Conservation (phyloP, 1,140 invertebrate species). For the Elymnias hypermnestra region DNA sequence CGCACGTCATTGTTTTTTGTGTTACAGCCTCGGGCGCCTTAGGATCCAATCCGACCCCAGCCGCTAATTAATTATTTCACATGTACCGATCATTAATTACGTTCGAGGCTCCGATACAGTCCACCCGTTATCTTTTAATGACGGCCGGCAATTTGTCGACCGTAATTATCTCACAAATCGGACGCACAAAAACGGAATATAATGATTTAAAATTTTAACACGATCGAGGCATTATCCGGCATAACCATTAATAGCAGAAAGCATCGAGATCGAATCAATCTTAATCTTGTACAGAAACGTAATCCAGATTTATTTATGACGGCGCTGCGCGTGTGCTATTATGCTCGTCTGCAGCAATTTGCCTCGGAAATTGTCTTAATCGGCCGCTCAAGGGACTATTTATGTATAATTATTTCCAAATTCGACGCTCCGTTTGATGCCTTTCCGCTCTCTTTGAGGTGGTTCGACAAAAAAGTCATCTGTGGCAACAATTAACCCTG, state of each 20-base stretch:
- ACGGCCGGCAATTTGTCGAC: slow-evolving; percentile 67
- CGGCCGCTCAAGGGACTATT: slow-evolving; percentile 75
- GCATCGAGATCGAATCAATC: slow-evolving; percentile 74
- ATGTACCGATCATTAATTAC: slow-evolving; percentile 75
- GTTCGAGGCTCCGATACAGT: slow-evolving; percentile 44
- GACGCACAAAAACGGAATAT: slow-evolving; percentile 58
- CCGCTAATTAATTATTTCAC: slow-evolving; percentile 75
- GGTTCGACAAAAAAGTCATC: slow-evolving; percentile 75
- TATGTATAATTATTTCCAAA: slow-evolving; percentile 77
- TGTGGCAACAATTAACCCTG: slow-evolving; percentile 72
- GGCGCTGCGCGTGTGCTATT: slow-evolving; percentile 70
- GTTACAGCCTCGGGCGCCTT: slow-evolving; percentile 47
- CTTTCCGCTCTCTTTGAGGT: slow-evolving; percentile 75
- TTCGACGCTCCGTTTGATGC: slow-evolving; percentile 74
- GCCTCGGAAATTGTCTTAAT: slow-evolving; percentile 75
- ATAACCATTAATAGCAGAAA: slow-evolving; percentile 67
- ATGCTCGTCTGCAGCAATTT: slow-evolving; percentile 75
- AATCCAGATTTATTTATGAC: slow-evolving; percentile 76
- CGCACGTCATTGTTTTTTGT: slow-evolving; percentile 75
- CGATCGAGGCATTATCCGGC: slow-evolving; percentile 59
- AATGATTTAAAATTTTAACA: slow-evolving; percentile 70
- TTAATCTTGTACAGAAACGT: slow-evolving; percentile 74
- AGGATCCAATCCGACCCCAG: slow-evolving; percentile 45
- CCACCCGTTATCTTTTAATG: slow-evolving; percentile 67
- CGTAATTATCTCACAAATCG: slow-evolving; percentile 69